Evolutionary conservation across 64 coral and sea anemone species (phyloP), one percentile per base, ranked within the genome.

Genomic region (Pachyseris speciosa): DNA sequence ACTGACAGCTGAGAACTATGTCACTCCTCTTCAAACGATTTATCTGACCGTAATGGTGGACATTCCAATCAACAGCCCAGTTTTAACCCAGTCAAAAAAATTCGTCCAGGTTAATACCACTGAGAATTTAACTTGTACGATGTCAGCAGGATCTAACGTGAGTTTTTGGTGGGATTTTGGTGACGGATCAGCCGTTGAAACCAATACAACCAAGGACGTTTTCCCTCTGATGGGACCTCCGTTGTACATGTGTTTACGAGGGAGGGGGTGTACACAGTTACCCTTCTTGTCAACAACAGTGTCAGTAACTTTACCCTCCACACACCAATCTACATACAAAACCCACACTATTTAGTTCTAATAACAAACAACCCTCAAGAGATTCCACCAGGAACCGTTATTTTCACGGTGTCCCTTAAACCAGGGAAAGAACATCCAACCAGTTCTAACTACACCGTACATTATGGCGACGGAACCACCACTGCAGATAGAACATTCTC

Each of bases 1-100:
- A 7, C 78, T 91, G 20, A 98, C 96, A 67, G 93, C 93, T 38
- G 64, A 86, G 27, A 98, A 98, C 69, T 78, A 83, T 70, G 96
- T 98, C 8, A 98, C 96, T 16, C 30, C 61, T 7, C 42, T 64
- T 53, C 96, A 98, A 76, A 34, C 9, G 1, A 33, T 52, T 31
- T 66, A 13, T 39, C 15, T 38, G 11, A 75, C 59, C 4, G 85
- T 98, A 24, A 60, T 68, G 20, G 52, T 98, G 17, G 96, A 98
- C 79, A 50, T 88, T 25, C 40, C 69, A 20, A 98, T 98, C 9
- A 12, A 11, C 0, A 79, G 34, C 9, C 49, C 93, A 20, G 8
- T 48, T 3, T 20, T 95, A 7, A 72, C 49, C 9, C 59, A 33
- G 29, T 61, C 67, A 26, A 55, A 51, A 6, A 15, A 69, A 29